Evolutionary conservation across 2,888 invertebrate species (phyloP), one percentile per base, ranked within the genome.

Genomic region (Pyrocoelia pectoralis): DNA sequence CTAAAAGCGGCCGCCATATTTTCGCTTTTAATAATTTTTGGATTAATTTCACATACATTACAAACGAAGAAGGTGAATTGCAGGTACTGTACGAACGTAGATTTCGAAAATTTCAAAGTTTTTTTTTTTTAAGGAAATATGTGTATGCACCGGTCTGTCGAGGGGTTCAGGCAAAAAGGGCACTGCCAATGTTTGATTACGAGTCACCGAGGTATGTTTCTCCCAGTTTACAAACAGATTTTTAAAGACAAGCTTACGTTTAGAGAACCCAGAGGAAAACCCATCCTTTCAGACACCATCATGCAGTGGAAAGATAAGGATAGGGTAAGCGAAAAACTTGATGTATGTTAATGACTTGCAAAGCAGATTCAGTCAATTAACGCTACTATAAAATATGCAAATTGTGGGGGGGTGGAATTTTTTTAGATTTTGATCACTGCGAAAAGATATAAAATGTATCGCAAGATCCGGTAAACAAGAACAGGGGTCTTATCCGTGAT

Each of bases 131-230:
- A 9, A 73, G 74, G 62, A 72, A 68, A 58, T 69, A 69, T 51
- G 68, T 73, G n/a, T 74, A 70, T 56, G 72, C 72, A n/a, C 73
- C 73, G 8, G 67, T 69, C 17, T 74, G 74, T 53, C 65, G 74
- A 41, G 74, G 73, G 14, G 68, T 70, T 2, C 68, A 69, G 14
- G 69, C 69, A 5, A 73, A 73, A 59, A 56, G 73, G 17, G 65
- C 60, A n/a, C 10, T 57, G 8, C 56, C 59, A 13, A 9, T 3
- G 17, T 10, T 48, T 2, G 18, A 48, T 10, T 10, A 17, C 17
- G 48, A 17, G 2, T 43, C 43, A 9, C 15, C 43, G 17, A 48
- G 48, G 48, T 48, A 18, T 12, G 2, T 17, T 17, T 10, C 43
- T 24, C 4, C 6, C 24, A 6, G 24, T 48, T 19, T 48, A n/a